Percentiles rank a stretch among this genome's conserved stretches.
Conservation (phyloP, 2,888 invertebrate species). For the Toxonevra muliebris region DNA sequence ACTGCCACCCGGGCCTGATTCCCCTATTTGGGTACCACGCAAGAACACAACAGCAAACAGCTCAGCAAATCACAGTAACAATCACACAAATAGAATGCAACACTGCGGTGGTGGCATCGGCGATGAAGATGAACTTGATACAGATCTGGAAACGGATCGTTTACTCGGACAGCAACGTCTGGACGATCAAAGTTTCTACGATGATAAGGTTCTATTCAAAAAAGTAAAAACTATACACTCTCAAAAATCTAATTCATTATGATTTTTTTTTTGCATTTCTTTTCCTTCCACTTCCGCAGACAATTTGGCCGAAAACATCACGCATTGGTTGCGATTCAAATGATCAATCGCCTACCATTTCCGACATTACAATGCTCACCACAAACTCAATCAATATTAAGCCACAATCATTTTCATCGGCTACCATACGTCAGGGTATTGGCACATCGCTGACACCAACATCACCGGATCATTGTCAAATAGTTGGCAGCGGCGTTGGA, state of each 20-base stretch:
- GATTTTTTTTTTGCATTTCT: no score
- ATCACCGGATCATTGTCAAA: constrained; percentile 61
- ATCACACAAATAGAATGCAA: constrained; percentile 21
- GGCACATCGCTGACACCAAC: constrained; percentile 61
- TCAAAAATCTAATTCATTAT: no score
- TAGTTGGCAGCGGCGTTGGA: constrained; percentile 48
- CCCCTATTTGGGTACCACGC: constrained; percentile 64
- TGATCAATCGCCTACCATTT: constrained; percentile 47
- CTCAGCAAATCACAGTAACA: neutral
- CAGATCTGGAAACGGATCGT: constrained; percentile 97
- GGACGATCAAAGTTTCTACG: constrained; percentile 90
- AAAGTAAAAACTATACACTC: no score
- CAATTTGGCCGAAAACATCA: constrained; percentile 52
- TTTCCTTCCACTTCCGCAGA: constrained; percentile 40
- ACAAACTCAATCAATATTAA: constrained; percentile 44
- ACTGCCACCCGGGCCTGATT: constrained; percentile 57
- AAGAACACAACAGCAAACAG: constrained; percentile 29
- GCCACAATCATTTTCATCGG: constrained; percentile 58
- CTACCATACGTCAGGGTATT: constrained; percentile 63
- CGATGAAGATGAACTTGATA: constrained; percentile 90
- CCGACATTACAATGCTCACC: constrained; percentile 49
- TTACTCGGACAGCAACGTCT: constrained; percentile 92
- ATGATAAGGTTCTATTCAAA: constrained; percentile 68
- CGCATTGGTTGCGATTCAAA: constrained; percentile 47
- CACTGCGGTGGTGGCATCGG: constrained; percentile 14